Percentiles rank a stretch among this genome's conserved stretches.
phyloP scores from a whole-genome alignment of 2,113 vertebrate genomes.

The Rhinolophus sinicus region DNA sequence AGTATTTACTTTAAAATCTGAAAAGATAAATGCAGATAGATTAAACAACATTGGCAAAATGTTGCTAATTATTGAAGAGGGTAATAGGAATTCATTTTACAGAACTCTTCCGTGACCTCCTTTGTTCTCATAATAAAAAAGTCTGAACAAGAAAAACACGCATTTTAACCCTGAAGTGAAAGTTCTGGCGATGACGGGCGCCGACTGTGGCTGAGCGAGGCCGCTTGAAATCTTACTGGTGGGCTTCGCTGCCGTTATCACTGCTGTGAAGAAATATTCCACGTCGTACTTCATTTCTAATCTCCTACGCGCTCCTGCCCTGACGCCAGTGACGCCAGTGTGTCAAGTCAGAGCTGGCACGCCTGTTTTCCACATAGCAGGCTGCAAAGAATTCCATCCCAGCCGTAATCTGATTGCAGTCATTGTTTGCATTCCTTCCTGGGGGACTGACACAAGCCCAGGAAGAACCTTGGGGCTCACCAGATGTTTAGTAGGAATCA shows the following conservation, averaged over 20 bases:
- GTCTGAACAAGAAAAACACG: not conserved
- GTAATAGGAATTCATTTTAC: not conserved
- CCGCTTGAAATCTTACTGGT: no score
- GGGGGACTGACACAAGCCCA: not conserved
- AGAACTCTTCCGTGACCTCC: not conserved
- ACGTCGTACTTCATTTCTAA: not conserved
- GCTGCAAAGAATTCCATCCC: not conserved
- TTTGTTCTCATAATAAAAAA: conserved; percentile 1
- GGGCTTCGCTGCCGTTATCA: not conserved
- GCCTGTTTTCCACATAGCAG: not conserved
- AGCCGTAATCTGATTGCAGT: not conserved
- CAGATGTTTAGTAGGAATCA: not conserved
- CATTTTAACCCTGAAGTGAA: not conserved
- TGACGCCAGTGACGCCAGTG: not conserved
- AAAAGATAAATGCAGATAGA: not conserved
- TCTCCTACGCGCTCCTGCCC: not conserved
- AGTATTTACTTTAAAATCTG: not conserved
- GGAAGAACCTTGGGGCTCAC: not conserved
- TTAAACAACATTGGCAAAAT: not conserved
- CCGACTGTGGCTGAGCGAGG: not conserved
- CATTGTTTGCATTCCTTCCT: not conserved
- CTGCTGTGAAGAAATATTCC: not conserved
- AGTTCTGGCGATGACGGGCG: not conserved
- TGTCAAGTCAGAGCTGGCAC: not conserved
- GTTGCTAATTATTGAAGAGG: not conserved